Evolutionary conservation across 2,888 invertebrate species (phyloP).

Genomic region (Dione vanillae): DNA sequence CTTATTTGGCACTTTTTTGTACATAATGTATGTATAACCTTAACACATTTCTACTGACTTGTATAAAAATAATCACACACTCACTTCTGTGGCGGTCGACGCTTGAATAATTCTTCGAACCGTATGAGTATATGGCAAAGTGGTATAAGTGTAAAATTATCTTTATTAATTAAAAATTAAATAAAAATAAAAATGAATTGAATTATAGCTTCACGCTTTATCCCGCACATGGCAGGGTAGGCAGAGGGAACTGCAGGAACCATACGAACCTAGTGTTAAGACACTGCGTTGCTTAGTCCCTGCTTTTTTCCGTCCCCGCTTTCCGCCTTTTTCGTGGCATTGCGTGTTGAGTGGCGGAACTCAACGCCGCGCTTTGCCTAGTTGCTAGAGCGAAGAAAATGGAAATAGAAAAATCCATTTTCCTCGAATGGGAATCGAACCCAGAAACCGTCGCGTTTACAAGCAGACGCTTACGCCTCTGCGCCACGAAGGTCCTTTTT

Average conservation of each 20-base stretch:
- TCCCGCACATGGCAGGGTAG: background rate
- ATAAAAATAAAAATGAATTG: too few species aligned
- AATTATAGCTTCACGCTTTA: background rate
- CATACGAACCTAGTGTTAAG: background rate
- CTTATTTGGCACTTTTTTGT: background rate
- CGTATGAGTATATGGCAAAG: background rate
- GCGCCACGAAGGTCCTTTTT: too few species aligned
- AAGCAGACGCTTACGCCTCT: too few species aligned
- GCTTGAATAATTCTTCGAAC: conserved; percentile 29
- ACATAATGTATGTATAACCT: background rate
- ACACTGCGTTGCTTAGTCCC: background rate
- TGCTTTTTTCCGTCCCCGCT: too few species aligned
- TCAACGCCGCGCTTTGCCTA: too few species aligned
- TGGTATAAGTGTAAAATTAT: background rate
- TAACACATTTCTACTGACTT: conserved; percentile 7
- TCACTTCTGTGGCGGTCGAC: conserved; percentile 20
- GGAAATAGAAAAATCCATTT: too few species aligned
- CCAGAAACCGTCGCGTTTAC: too few species aligned
- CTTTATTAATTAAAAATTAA: too few species aligned
- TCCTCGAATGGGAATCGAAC: too few species aligned
- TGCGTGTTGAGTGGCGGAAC: too few species aligned
- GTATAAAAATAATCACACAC: conserved; percentile 22
- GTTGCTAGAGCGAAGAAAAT: too few species aligned
- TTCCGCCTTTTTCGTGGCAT: background rate
- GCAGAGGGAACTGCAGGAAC: too few species aligned